phyloP scores from a whole-genome alignment of 2,797 vertebrate genomes.

The Erethizon dorsatum region DNA sequence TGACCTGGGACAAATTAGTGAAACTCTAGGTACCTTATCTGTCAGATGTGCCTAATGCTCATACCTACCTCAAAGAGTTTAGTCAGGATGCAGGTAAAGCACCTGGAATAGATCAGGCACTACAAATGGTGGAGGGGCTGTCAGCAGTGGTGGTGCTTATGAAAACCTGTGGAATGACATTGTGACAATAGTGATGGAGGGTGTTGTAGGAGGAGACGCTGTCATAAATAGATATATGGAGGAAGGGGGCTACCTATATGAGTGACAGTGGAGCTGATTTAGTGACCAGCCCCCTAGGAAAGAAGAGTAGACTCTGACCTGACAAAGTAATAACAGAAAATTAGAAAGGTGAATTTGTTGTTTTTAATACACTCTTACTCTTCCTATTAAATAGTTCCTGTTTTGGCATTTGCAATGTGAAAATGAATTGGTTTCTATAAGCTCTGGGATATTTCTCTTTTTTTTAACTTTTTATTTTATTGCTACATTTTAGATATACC shows the following conservation, averaged over 20 bases:
- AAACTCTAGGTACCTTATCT: background rate
- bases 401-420: background rate
- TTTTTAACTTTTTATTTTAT: too few species aligned
- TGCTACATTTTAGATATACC: too few species aligned
- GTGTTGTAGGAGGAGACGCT: accelerated
- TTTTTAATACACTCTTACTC: background rate
- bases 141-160: accelerated
- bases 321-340: background rate
- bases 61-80: background rate
- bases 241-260: background rate
- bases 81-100: background rate
- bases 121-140: background rate
- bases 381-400: background rate
- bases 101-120: background rate
- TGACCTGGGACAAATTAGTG: background rate
- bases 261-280: background rate
- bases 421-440: background rate
- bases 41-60: background rate
- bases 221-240: accelerated
- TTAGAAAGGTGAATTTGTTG: background rate
- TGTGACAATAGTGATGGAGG: background rate
- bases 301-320: background rate
- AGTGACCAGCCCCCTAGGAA: background rate
- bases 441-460: background rate
- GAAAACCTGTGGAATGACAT: background rate